These are phyloP conservation scores for Danaus chrysippus DNA, from an alignment of 2,888 invertebrate genomes.

Conservation along the genomic window DNA sequence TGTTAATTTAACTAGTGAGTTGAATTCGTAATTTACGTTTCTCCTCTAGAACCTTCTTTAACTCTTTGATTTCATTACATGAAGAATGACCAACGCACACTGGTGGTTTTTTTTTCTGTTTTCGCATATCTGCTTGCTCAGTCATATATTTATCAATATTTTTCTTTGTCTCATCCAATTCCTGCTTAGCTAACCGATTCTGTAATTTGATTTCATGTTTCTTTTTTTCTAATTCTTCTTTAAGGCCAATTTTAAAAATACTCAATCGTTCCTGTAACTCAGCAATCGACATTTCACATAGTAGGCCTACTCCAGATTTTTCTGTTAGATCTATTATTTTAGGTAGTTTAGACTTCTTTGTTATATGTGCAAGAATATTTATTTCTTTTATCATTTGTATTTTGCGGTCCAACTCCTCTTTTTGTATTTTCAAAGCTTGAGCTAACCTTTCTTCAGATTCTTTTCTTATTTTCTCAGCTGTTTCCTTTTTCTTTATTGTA, in stretches of 20 bases:
- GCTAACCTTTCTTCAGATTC: conserved; percentile 51
- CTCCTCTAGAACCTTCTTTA: conserved; percentile 71
- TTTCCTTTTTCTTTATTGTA: conserved; percentile 51
- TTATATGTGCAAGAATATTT: conserved; percentile 67
- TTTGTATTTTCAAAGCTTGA: conserved; percentile 63
- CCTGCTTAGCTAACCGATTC: conserved; percentile 63
- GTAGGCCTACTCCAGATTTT: conserved; percentile 76
- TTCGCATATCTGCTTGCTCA: conserved; percentile 50
- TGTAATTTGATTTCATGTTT: conserved; percentile 61
- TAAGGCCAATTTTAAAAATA: conserved; percentile 68
- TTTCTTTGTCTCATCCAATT: conserved; percentile 68
- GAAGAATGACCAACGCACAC: conserved; percentile 35
- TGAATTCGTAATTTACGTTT: conserved; percentile 61
- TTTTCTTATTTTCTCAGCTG: conserved; percentile 52
- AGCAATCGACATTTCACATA: conserved; percentile 83
- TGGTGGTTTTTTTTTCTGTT: conserved; percentile 48
- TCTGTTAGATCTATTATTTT: conserved; percentile 80
- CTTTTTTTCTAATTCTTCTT: conserved; percentile 75
- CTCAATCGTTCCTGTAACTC: conserved; percentile 79
- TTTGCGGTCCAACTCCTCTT: conserved; percentile 70
- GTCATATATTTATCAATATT: conserved; percentile 58
- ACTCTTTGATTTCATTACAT: conserved; percentile 64
- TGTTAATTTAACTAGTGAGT: conserved; percentile 32
- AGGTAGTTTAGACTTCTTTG: conserved; percentile 70
- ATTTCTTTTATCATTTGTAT: conserved; percentile 75